phyloP scores from a whole-genome alignment of 2,113 vertebrate genomes.

The Podarcis raffonei region DNA sequence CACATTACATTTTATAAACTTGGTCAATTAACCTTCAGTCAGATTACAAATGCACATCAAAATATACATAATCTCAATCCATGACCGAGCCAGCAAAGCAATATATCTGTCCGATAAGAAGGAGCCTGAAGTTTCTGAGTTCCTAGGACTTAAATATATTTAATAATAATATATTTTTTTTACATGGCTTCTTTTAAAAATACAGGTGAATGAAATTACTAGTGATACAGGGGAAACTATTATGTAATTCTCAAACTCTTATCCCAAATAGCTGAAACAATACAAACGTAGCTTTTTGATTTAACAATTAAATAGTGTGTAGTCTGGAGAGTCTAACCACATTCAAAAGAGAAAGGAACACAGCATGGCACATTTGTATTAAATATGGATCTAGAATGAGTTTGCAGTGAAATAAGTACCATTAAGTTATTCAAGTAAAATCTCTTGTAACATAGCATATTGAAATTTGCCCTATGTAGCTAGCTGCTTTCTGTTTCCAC shows the following conservation, averaged over 20 bases:
- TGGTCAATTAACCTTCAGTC: constrained; percentile 74
- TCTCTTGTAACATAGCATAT: constrained; percentile 47
- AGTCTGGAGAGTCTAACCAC: constrained; percentile 36
- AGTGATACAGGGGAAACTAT: constrained; percentile 44
- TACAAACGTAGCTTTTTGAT: constrained; percentile 48
- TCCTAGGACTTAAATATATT: constrained; percentile 53
- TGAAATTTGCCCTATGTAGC: constrained; percentile 32
- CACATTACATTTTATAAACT: constrained; percentile 80
- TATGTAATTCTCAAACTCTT: constrained; percentile 54
- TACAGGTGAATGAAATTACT: constrained; percentile 54
- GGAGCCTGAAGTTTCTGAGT: constrained; percentile 59
- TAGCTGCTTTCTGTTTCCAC: constrained; percentile 50
- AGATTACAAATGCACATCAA: constrained; percentile 72
- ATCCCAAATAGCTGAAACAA: constrained; percentile 60
- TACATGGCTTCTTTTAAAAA: constrained; percentile 52
- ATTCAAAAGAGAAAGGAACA: constrained; percentile 52
- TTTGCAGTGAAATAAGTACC: constrained; percentile 63
- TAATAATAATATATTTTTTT: constrained; percentile 50
- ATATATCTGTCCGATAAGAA: constrained; percentile 69
- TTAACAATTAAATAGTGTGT: constrained; percentile 39
- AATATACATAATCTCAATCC: constrained; percentile 68
- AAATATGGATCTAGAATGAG: constrained; percentile 52
- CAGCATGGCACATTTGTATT: constrained; percentile 44
- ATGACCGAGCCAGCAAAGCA: constrained; percentile 67
- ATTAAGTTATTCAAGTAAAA: constrained; percentile 67